Conservation (phyloP, 2,797 vertebrate species). For the Strix occidentalis region DNA sequence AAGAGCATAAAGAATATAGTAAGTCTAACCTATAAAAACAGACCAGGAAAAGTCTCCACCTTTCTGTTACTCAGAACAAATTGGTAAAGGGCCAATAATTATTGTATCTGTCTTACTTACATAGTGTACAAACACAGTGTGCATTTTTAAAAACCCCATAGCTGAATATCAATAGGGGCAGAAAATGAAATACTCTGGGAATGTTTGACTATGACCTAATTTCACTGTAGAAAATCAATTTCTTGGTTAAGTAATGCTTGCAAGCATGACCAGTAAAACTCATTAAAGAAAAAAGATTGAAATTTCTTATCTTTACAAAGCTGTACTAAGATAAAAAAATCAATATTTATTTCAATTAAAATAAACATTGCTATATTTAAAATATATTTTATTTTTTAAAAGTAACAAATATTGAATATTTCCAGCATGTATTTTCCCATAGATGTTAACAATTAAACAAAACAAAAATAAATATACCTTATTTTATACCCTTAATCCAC, state of each 20-base stretch:
- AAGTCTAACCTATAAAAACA: not conserved
- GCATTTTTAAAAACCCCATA: not conserved
- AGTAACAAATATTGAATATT: not conserved
- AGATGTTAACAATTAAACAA: not conserved
- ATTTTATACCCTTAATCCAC: not conserved
- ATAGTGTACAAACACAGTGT: not conserved
- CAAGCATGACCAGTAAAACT: conserved; percentile 3
- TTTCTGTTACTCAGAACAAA: not conserved
- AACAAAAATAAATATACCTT: not conserved
- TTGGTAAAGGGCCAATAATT: not conserved
- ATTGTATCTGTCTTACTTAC: not conserved
- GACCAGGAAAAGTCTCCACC: not conserved
- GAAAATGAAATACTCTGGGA: conserved; percentile 11
- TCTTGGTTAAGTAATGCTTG: conserved; percentile 22
- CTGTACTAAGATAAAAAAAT: not conserved
- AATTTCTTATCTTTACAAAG: conserved; percentile 9
- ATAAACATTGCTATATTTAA: not conserved
- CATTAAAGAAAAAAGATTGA: conserved; percentile 18
- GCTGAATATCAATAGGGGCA: not conserved
- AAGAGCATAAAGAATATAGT: not conserved
- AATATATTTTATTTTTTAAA: not conserved
- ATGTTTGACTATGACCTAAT: conserved; percentile 16
- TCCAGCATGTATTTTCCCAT: not conserved
- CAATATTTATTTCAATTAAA: conserved; percentile 15
- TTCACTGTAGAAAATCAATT: conserved; percentile 37